Evolutionary conservation across 2,888 invertebrate genomes (phyloP).

Genomic region (Pemphredon lugubris): DNA sequence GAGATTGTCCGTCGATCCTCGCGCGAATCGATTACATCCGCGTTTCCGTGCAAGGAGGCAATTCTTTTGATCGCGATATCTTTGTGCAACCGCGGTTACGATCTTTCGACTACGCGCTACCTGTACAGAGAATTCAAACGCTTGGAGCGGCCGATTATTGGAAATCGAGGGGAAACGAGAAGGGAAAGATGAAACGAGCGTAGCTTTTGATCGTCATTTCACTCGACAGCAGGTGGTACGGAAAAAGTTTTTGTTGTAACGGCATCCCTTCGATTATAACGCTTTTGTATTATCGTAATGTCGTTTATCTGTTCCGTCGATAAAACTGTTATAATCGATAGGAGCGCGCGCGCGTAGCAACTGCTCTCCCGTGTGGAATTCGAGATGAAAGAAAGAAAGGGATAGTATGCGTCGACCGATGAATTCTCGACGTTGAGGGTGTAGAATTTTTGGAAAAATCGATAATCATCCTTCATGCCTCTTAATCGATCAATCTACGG

Average conservation of each 20-base stretch:
- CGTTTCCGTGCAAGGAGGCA: slow-evolving; percentile 58
- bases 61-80: slow-evolving; percentile 73
- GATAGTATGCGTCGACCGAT: slow-evolving; percentile 12
- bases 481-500: background rate
- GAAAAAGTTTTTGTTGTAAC: slow-evolving; percentile 48
- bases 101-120: slow-evolving; percentile 44
- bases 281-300: slow-evolving; percentile 15
- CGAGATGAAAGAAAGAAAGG: background rate
- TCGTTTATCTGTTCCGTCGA: slow-evolving; percentile 23
- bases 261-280: slow-evolving; percentile 43
- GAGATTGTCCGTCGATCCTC: background rate
- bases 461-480: background rate
- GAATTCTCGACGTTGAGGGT: slow-evolving; percentile 23
- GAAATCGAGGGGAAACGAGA: background rate
- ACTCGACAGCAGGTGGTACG: slow-evolving; percentile 8
- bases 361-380: slow-evolving; percentile 9
- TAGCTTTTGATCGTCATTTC: background rate
- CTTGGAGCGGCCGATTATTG: slow-evolving; percentile 1
- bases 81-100: slow-evolving; percentile 59
- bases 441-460: slow-evolving; percentile 8
- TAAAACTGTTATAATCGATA: slow-evolving; percentile 49
- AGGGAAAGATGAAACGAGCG: slow-evolving; percentile 3
- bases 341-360: slow-evolving; percentile 20
- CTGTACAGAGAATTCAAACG: slow-evolving; percentile 39
- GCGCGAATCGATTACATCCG: background rate